Evolutionary conservation across 2,113 vertebrate genomes (phyloP).

Genomic region (human): DNA sequence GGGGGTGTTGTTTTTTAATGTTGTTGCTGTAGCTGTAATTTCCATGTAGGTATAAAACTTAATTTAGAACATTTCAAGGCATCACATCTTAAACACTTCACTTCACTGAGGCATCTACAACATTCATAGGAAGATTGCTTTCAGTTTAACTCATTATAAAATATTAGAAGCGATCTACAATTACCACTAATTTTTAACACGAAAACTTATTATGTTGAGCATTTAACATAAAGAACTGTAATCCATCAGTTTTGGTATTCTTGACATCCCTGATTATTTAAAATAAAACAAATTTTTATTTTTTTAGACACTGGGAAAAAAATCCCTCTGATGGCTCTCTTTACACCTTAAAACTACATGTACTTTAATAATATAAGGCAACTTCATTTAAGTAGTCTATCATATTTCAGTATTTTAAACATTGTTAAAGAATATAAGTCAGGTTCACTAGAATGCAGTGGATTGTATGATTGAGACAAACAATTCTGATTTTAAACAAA

Average conservation of each 20-base stretch:
- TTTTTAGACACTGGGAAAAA: neutral
- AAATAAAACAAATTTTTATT: conserved; percentile 32
- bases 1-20: neutral
- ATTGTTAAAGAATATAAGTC: neutral
- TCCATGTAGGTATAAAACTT: conserved; percentile 51
- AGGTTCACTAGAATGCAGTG: neutral
- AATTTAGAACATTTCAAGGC: conserved; percentile 59
- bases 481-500: neutral
- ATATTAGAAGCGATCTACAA: conserved; percentile 37
- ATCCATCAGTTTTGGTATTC: neutral
- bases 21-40: conserved; percentile 50
- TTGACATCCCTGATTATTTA: conserved; percentile 40
- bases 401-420: neutral
- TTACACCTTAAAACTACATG: neutral
- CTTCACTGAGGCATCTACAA: conserved; percentile 50
- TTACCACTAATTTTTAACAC: conserved; percentile 44
- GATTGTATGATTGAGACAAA: neutral
- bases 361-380: neutral
- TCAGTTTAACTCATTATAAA: conserved; percentile 32
- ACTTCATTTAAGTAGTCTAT: conserved; percentile 17
- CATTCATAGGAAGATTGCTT: conserved; percentile 57
- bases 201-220: neutral
- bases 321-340: neutral
- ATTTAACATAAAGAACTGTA: conserved; percentile 34
- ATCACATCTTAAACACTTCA: conserved; percentile 70